Evolutionary conservation across 1,140 invertebrate genomes (phyloP), one percentile per base, ranked within the genome.

Genomic region (Tetragonula clypearis): DNA sequence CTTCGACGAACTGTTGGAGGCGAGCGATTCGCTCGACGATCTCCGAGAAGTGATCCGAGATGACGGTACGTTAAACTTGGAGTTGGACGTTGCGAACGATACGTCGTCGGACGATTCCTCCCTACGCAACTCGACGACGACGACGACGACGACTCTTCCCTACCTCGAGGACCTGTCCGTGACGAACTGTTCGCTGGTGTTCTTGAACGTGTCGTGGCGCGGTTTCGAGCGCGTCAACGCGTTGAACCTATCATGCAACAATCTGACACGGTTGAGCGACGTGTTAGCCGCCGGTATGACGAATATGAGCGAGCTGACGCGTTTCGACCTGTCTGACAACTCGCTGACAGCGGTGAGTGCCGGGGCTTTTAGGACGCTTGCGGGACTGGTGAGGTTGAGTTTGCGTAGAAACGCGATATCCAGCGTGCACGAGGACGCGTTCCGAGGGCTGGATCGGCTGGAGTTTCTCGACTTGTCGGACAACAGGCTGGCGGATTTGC

Each of bases 311-410:
- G 91, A 87, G 49, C 62, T 95, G 30, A 88, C 90, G 56, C 78
- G 94, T 35, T 90, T 97, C 62, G 97, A 97, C 93, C 90, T 97
- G 84, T 97, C 96, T 1, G 81, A 92, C 84, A 96, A 96, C 75
- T 87, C 77, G 6, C 87, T 96, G 56, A 82, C 90, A 30, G 88
- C 86, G 21, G 78, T 93, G 66, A 88, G 85, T 82, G 87, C 81
- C 65, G 82, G 88, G 12, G 83, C 87, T 11, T 94, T 95, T 83
- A 90, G 88, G 89, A 93, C 90, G 79, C 91, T 95, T 35, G 68
- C 90, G 0, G 91, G 90, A 23, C 91, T 96, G 65, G 91, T 95
- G 87, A 93, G 94, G 68, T 87, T 97, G n/a, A 94, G 95, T 86
- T 91, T 97, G 72, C 95, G 95, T 82, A 90, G 93, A 21, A 97